Conservation (phyloP, 2,888 invertebrate species). For the Tethea ocularis region DNA sequence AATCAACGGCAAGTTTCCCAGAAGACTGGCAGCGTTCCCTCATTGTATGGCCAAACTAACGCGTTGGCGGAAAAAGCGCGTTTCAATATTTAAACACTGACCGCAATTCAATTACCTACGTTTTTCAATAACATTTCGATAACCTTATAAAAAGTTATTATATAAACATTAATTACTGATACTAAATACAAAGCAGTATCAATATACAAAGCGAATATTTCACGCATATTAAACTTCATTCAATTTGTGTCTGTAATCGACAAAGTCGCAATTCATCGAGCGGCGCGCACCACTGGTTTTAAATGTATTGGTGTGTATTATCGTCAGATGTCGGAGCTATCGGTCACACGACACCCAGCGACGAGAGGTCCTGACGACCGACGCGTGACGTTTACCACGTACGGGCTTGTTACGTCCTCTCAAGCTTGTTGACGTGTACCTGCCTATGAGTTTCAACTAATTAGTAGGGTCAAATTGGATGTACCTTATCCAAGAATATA, state of each 20-base stretch:
- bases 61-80: too few relatives aligned
- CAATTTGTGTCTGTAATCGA: constrained; percentile 63
- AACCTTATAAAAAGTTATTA: background rate
- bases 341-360: constrained; percentile 44
- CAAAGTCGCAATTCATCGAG: constrained; percentile 61
- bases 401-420: constrained; percentile 29
- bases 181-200: constrained; percentile 16
- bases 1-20: too few relatives aligned
- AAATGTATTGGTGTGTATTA: constrained; percentile 65
- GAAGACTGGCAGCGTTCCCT: too few relatives aligned
- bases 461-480: too few relatives aligned
- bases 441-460: background rate
- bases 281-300: constrained; percentile 61
- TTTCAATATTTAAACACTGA: too few relatives aligned
- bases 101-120: background rate
- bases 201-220: constrained; percentile 48
- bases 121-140: background rate
- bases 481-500: background rate
- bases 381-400: constrained; percentile 51
- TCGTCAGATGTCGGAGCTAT: constrained; percentile 57
- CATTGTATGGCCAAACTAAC: too few relatives aligned
- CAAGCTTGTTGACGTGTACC: constrained; percentile 7
- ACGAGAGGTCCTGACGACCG: constrained; percentile 36
- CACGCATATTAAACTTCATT: constrained; percentile 63
- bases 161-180: background rate